These are phyloP conservation scores for Ahaetulla prasina DNA, from an alignment of 2,113 vertebrate species.

Conservation along the genomic window DNA sequence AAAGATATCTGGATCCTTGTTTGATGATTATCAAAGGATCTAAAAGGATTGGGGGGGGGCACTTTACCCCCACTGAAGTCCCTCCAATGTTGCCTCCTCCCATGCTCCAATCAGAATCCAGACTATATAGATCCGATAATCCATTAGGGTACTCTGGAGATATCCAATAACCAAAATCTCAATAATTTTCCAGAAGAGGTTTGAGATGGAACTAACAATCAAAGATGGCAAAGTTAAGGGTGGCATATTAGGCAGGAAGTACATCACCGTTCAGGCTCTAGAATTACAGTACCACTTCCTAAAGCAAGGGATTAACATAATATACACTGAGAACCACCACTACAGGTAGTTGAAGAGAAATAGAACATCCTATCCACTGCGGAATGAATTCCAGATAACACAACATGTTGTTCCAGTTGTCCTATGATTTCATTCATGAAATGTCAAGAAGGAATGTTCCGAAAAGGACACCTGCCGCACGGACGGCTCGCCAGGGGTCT, in stretches of 20 bases:
- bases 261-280: not conserved
- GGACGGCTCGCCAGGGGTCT: no score
- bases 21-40: not conserved
- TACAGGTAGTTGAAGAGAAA: not conserved
- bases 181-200: not conserved
- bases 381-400: not conserved
- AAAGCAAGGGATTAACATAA: not conserved
- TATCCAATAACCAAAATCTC: not conserved
- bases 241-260: not conserved
- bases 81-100: not conserved
- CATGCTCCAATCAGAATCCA: not conserved
- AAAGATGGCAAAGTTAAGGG: not conserved
- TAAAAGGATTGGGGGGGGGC: not conserved
- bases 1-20: not conserved
- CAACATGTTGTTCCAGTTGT: not conserved
- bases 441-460: no score
- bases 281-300: not conserved
- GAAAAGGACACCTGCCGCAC: no score
- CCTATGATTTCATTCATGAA: not conserved
- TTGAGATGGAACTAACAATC: not conserved
- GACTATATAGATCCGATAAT: not conserved
- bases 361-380: not conserved
- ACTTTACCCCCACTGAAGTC: not conserved
- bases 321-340: not conserved
- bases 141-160: not conserved